These are phyloP conservation scores for Molanna angustata DNA, from an alignment of 2,888 invertebrate genomes.

Conservation along the genomic window DNA sequence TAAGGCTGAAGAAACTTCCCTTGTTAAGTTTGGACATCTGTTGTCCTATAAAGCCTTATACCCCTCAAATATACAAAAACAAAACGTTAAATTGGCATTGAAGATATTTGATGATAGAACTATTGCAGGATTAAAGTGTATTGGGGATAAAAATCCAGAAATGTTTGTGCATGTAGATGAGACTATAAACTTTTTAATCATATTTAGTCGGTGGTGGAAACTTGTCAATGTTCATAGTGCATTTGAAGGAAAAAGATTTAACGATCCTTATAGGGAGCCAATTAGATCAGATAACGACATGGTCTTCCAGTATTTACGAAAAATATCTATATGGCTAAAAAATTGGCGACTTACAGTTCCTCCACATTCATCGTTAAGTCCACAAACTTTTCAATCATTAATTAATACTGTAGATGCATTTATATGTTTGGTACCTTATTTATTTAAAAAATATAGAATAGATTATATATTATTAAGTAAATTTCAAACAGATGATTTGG, in stretches of 20 bases:
- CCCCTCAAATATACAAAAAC: slow-evolving; percentile 2
- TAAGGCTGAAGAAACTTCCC: neutral
- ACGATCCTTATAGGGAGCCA: neutral
- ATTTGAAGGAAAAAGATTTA: neutral
- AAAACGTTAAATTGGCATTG: slow-evolving; percentile 3
- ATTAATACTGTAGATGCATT: neutral
- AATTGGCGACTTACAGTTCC: neutral
- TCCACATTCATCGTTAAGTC: neutral
- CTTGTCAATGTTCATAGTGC: neutral
- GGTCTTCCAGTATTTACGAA: neutral
- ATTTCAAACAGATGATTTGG: slow-evolving; percentile 1
- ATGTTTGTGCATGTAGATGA: neutral
- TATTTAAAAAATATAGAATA: neutral
- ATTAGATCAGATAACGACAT: neutral
- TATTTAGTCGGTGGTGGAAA: slow-evolving; percentile 1
- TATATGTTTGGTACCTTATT: neutral
- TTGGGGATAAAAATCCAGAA: neutral
- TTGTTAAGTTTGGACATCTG: neutral
- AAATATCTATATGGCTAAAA: neutral
- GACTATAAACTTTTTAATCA: neutral
- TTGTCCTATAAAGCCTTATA: slow-evolving; percentile 6
- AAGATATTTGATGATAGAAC: slow-evolving; percentile 6
- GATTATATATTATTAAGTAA: slow-evolving; percentile 1
- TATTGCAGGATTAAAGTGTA: slow-evolving; percentile 5
- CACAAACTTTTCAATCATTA: slow-evolving; percentile 1